These are phyloP conservation scores for Folsomia candida DNA, from an alignment of 2,888 invertebrate genomes.

Conservation along the genomic window DNA sequence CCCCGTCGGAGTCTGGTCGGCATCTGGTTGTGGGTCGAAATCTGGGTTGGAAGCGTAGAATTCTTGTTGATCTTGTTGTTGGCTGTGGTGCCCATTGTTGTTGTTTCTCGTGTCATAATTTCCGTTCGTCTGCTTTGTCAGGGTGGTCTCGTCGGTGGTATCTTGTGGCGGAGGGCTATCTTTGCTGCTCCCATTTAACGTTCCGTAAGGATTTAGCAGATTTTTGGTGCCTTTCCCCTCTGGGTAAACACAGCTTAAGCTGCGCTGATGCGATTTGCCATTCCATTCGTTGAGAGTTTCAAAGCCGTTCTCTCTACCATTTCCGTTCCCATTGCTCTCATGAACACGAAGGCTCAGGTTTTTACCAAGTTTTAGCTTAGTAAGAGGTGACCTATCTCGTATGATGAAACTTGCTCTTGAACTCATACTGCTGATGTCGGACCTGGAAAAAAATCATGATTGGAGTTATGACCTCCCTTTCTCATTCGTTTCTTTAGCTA, in stretches of 20 bases:
- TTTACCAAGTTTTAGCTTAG: conserved; percentile 40
- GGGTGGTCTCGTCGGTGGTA: conserved; percentile 17
- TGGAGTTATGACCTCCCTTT: not conserved
- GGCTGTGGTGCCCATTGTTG: not conserved
- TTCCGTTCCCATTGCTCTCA: conserved; percentile 26
- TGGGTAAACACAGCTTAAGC: conserved; percentile 49
- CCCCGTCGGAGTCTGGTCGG: not conserved
- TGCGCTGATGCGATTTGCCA: conserved; percentile 38
- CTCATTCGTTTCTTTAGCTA: not conserved
- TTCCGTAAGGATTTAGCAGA: not conserved
- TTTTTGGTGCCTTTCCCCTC: conserved; percentile 26
- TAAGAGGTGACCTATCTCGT: conserved; percentile 44
- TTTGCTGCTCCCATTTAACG: conserved; percentile 15
- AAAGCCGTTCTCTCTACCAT: conserved; percentile 4
- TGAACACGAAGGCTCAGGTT: conserved; percentile 29
- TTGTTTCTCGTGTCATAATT: conserved; percentile 12
- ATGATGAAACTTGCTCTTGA: conserved; percentile 63
- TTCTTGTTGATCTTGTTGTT: not conserved
- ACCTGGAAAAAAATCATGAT: too few species aligned
- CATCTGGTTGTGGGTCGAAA: not conserved
- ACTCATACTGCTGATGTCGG: conserved; percentile 74
- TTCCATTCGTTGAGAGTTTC: conserved; percentile 27
- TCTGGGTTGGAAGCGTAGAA: not conserved
- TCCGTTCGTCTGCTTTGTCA: conserved; percentile 16
- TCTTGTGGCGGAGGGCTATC: conserved; percentile 9